Base-by-base conservation (phyloP, 1,140 invertebrate genomes). In the Drosophila erecta region DNA sequence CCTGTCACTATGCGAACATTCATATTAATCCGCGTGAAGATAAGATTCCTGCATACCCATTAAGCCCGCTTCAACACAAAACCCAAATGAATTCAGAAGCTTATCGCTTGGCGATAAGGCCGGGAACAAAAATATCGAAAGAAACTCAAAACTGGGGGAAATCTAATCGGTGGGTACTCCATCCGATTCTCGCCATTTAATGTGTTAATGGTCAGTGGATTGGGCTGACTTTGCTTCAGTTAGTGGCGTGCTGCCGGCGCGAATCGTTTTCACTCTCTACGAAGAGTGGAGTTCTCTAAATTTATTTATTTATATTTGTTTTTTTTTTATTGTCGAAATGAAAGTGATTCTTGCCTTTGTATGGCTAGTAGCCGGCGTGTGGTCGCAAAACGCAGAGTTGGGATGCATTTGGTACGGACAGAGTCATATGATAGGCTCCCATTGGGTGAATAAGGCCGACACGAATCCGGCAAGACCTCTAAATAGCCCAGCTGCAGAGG, bases 321-420 rank as follows among this genome's bases (percentile, higher is more conserved):
- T 62, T 27, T 17, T 40, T 20, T 12, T 27, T 49, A 10, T 4
- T 20, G 30, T 33, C 24, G 12, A 11, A 15, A 69, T 77, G 77
- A 56, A 44, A 30, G 49, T 70, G 62, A 27, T 30, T 27, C 5
- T 54, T 7, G 10, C 55, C 44, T 22, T 38, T 7, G 10, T 51
- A 4, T 51, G 49, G 49, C 47, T 50, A 6, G 5, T 33, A 4
- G 49, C 49, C 49, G 49, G 30, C 0, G 49, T 12, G 17, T 14
- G 30, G 49, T 58, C 37, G 4, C 73, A 59, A 1, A 38, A 8
- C 38, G 49, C 47, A 10, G 70, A 47, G 20, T 38, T 77, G 57
- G 41, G 49, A 0, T 95, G 95, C 84, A 91, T 95, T 40, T 95
- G 94, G 95, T 94, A 94, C 66, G 94, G 93, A 3, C 80, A 93